Percentiles rank a stretch among this genome's conserved stretches.
phyloP scores from a whole-genome alignment of 2,797 vertebrate species.

The Botia almorhae region DNA sequence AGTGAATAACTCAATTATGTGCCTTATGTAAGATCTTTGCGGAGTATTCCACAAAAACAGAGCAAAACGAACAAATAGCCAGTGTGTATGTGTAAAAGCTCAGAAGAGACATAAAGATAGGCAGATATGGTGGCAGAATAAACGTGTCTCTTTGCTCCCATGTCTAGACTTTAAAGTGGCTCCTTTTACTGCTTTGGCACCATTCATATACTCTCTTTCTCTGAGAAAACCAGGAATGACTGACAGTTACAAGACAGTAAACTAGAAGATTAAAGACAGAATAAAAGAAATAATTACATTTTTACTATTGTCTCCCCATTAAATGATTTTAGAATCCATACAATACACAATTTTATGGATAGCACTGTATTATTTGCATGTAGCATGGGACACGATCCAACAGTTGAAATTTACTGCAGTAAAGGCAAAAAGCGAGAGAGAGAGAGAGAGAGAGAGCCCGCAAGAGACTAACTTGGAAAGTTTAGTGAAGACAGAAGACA shows the following conservation, averaged over 20 bases:
- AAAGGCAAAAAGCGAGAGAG: too few species aligned
- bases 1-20: background rate
- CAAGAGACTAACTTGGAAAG: too few species aligned
- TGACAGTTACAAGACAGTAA: constrained; percentile 21
- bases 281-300: too few species aligned
- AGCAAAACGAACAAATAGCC: background rate
- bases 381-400: too few species aligned
- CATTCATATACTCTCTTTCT: background rate
- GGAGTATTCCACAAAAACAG: background rate
- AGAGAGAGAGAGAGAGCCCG: too few species aligned
- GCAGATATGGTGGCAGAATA: constrained; percentile 23
- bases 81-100: background rate
- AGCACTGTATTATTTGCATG: too few species aligned
- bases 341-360: too few species aligned
- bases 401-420: too few species aligned
- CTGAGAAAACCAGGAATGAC: background rate
- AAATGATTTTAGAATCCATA: too few species aligned
- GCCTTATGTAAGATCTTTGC: background rate
- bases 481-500: too few species aligned
- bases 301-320: too few species aligned
- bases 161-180: constrained; percentile 36
- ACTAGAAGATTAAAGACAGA: too few species aligned
- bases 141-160: constrained; percentile 47
- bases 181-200: constrained; percentile 48
- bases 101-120: background rate